Conservation (phyloP, 2,888 invertebrate species). For the Chorisops tibialis region DNA sequence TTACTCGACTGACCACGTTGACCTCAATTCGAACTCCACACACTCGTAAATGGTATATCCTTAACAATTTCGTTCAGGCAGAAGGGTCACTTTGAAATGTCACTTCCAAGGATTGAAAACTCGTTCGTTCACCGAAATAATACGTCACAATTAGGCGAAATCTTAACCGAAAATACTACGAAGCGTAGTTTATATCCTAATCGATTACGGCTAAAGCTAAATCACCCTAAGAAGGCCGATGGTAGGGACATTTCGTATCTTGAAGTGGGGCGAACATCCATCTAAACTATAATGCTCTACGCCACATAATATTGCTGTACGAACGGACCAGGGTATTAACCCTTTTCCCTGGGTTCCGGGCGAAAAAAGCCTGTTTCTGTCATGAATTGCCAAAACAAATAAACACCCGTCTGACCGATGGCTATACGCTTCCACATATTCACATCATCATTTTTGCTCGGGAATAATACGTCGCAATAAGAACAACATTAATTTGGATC, state of each 20-base stretch:
- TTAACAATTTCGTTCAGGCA: neutral
- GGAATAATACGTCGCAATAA: no score
- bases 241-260: slow-evolving; percentile 1
- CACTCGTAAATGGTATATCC: no score
- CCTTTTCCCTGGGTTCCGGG: neutral
- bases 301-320: neutral
- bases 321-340: neutral
- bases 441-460: no score
- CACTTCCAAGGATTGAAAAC: slow-evolving; percentile 6
- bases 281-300: neutral
- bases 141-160: slow-evolving; percentile 21
- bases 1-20: no score
- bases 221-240: neutral
- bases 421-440: no score
- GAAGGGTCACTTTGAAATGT: slow-evolving; percentile 8
- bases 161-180: neutral
- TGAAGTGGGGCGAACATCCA: neutral
- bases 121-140: slow-evolving; percentile 2
- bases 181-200: neutral
- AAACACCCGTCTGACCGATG: no score
- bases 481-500: no score
- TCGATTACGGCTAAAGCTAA: slow-evolving; percentile 2
- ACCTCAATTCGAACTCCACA: no score
- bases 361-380: neutral
- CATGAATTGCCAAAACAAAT: no score